Percentiles rank a stretch among this genome's conserved stretches.
Evolutionary conservation across 2,113 vertebrate genomes (phyloP).

Genomic region (Labeo rohita): DNA sequence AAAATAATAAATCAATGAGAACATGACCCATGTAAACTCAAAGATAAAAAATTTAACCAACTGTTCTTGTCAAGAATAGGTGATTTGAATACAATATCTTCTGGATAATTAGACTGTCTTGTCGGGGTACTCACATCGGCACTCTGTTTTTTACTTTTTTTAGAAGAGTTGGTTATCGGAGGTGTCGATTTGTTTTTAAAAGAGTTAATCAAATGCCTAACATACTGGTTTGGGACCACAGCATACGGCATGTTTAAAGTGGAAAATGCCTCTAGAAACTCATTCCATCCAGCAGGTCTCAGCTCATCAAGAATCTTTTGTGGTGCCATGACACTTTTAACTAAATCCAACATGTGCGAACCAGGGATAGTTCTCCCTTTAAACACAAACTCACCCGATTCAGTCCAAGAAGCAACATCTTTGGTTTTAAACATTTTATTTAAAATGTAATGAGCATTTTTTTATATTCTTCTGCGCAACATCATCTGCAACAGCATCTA

Average conservation of each 20-base stretch:
- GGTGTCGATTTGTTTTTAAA: not conserved
- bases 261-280: not conserved
- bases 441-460: not conserved
- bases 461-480: not conserved
- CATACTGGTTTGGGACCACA: not conserved
- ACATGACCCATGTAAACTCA: no score
- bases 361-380: no score
- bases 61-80: no score
- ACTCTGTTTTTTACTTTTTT: not conserved
- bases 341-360: no score
- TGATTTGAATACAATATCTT: no score
- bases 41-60: no score
- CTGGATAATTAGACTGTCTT: no score
- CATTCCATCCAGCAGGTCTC: not conserved
- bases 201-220: not conserved
- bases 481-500: not conserved
- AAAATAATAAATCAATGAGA: no score
- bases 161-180: not conserved
- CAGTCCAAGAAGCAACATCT: no score
- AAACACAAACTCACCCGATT: no score
- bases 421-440: not conserved
- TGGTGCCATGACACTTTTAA: no score
- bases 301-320: not conserved
- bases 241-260: not conserved
- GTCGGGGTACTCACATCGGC: not conserved